Evolutionary conservation across 1,140 invertebrate genomes (phyloP).

Genomic region (Venturia canescens): DNA sequence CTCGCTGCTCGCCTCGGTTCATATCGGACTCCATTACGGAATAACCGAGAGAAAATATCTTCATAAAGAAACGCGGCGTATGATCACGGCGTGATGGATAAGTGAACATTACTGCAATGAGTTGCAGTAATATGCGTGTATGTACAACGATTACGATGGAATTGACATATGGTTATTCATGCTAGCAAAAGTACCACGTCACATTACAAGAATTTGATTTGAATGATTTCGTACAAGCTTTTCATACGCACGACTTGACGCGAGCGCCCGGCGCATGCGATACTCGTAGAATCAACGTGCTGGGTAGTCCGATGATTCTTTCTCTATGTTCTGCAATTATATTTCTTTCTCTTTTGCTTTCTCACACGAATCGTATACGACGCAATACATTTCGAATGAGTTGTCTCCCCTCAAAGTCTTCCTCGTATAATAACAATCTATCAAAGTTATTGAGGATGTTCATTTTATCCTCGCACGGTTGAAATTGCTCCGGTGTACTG

Average conservation of each 20-base stretch:
- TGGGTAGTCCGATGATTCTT: neutral
- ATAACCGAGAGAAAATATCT: neutral
- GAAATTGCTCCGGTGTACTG: too few species aligned
- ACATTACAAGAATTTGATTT: neutral
- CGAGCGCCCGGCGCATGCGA: neutral
- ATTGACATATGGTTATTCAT: neutral
- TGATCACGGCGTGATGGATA: conserved; percentile 3
- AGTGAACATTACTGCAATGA: neutral
- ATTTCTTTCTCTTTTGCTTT: neutral
- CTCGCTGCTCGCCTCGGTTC: too few species aligned
- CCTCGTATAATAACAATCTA: too few species aligned
- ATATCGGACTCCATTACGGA: neutral
- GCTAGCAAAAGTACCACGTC: neutral
- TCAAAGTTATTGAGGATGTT: too few species aligned
- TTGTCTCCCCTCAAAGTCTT: too few species aligned
- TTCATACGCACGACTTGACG: neutral
- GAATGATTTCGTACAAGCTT: conserved; percentile 1
- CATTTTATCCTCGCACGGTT: too few species aligned
- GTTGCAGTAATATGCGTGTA: too few species aligned
- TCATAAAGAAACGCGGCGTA: neutral
- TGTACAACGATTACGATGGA: neutral
- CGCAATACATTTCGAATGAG: neutral
- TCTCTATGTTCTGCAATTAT: neutral
- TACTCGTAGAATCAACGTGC: neutral
- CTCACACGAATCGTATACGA: neutral